These are phyloP conservation scores for Actenoides hombroni DNA, from an alignment of 2,113 vertebrate species.

Conservation along the genomic window DNA sequence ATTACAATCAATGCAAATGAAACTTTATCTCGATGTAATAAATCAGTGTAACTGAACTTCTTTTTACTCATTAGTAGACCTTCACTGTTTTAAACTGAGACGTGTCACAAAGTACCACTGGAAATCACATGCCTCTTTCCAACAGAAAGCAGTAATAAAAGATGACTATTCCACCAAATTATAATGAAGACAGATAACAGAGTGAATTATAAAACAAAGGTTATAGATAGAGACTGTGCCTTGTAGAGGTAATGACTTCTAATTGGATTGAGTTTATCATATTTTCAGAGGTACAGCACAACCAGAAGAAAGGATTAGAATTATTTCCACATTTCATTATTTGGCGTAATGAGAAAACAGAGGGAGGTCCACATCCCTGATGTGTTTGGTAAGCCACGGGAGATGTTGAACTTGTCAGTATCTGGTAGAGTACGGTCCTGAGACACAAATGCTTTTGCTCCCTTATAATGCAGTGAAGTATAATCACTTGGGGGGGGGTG, in stretches of 20 bases:
- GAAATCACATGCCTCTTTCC: constrained; percentile 52
- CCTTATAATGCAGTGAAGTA: constrained; percentile 68
- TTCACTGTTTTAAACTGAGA: constrained; percentile 53
- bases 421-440: constrained; percentile 59
- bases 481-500: constrained; percentile 72
- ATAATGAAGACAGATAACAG: constrained; percentile 74
- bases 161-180: constrained; percentile 64
- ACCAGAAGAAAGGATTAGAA: constrained; percentile 82
- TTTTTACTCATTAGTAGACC: constrained; percentile 38
- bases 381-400: constrained; percentile 73
- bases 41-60: constrained; percentile 21
- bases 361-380: constrained; percentile 79
- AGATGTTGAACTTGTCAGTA: constrained; percentile 79
- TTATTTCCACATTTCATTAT: constrained; percentile 85
- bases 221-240: constrained; percentile 71
- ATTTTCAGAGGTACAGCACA: constrained; percentile 78
- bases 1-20: constrained; percentile 34
- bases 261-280: constrained; percentile 87
- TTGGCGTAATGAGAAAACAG: constrained; percentile 86
- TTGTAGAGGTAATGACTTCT: constrained; percentile 82
- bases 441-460: constrained; percentile 71
- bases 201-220: constrained; percentile 75
- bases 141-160: constrained; percentile 49
- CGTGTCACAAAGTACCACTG: constrained; percentile 19
- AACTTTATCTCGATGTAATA: constrained; percentile 24